Conservation (phyloP, 2,888 invertebrate species). For the Ditylenchus weischeri region DNA sequence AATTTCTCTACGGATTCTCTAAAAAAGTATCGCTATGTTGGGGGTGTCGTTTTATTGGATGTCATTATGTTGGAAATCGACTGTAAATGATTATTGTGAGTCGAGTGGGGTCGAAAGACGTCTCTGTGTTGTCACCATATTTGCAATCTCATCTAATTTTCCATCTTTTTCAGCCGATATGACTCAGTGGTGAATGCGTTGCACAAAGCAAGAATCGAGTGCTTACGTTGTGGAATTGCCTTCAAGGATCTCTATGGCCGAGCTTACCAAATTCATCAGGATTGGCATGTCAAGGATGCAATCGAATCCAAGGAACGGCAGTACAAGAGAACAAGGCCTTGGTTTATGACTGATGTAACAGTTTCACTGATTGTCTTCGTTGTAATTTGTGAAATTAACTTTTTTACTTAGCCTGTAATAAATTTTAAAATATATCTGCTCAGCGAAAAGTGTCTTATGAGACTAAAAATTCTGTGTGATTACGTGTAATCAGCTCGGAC, state of each 20-base stretch:
- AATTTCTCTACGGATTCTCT: no score
- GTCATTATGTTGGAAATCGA: no score
- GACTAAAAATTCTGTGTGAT: no score
- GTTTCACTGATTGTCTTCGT: neutral
- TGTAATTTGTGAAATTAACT: neutral
- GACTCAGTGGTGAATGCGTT: conserved; percentile 70
- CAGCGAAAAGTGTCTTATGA: no score
- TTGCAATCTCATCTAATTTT: neutral
- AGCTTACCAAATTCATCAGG: conserved; percentile 85
- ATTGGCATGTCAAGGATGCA: conserved; percentile 91
- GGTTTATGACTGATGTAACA: conserved; percentile 74
- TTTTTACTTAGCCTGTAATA: neutral
- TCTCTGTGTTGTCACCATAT: neutral
- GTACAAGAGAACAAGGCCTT: conserved; percentile 73
- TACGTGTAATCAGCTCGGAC: no score
- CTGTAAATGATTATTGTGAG: no score
- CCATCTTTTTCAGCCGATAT: conserved; percentile 68
- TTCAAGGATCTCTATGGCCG: conserved; percentile 69
- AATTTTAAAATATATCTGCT: no score
- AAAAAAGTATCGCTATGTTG: no score
- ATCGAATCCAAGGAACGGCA: conserved; percentile 65
- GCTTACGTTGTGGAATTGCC: conserved; percentile 89
- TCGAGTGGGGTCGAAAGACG: no score
- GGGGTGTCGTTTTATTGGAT: no score
- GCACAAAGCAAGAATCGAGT: conserved; percentile 78